Percentiles rank a stretch among this genome's conserved stretches.
phyloP scores from a whole-genome alignment of 1,140 invertebrate genomes.

The Phortica variegata region DNA sequence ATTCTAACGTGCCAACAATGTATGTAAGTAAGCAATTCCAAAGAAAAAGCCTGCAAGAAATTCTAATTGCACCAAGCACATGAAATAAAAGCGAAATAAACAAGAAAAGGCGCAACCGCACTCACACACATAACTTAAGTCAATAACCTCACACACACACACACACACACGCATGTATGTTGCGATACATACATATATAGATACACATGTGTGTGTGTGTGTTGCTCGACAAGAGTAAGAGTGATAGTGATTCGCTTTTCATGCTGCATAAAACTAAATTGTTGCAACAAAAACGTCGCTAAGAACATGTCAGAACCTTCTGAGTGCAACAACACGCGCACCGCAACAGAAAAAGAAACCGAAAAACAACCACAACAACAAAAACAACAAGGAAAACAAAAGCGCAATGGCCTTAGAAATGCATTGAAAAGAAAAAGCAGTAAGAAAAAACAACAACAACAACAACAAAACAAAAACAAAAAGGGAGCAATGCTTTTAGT shows the following conservation, averaged over 20 bases:
- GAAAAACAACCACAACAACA: no score
- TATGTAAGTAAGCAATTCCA: no score
- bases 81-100: constrained; percentile 38
- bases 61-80: constrained; percentile 33
- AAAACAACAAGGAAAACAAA: no score
- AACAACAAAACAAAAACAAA: constrained; percentile 14
- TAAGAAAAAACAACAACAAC: not conserved
- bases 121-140: constrained; percentile 13
- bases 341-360: no score
- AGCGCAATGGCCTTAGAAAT: constrained; percentile 20
- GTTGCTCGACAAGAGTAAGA: constrained; percentile 40
- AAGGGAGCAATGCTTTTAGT: no score
- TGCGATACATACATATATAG: not conserved
- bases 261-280: constrained; percentile 25
- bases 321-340: no score
- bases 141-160: constrained; percentile 31
- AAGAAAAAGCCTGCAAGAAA: no score
- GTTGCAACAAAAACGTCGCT: not conserved
- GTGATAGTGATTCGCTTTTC: constrained; percentile 54
- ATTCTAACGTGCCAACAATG: no score
- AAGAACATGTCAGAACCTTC: no score
- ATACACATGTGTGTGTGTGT: constrained; percentile 1
- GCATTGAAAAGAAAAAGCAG: constrained; percentile 7
- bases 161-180: no score
- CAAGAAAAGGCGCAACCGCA: constrained; percentile 9